Conservation (phyloP, 2,888 invertebrate genomes). For the Ditula angustiorana region DNA sequence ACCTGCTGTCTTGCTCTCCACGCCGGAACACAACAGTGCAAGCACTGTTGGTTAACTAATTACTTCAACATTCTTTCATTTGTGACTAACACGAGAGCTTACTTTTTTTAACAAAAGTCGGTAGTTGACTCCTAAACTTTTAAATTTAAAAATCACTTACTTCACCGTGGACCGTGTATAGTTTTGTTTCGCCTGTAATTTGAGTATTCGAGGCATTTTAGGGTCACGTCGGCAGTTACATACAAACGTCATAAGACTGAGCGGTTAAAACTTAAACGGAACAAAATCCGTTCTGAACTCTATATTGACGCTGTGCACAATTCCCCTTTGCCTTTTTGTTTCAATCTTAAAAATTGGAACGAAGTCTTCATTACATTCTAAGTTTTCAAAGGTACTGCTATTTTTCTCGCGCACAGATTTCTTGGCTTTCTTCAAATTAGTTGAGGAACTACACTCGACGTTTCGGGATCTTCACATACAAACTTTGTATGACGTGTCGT, state of each 20-base stretch:
- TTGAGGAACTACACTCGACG: neutral
- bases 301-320: constrained; percentile 47
- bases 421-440: constrained; percentile 5
- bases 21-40: no score
- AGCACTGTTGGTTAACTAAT: no score
- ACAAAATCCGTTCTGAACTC: constrained; percentile 51
- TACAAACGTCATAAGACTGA: constrained; percentile 82
- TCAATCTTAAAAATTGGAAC: neutral
- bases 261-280: constrained; percentile 70
- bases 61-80: no score
- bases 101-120: no score
- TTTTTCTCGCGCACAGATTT: neutral
- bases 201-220: constrained; percentile 2
- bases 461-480: constrained; percentile 14
- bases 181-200: no score
- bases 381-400: neutral
- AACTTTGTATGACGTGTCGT: constrained; percentile 62
- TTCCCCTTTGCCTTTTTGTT: constrained; percentile 1
- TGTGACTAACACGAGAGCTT: no score
- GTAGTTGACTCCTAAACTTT: no score
- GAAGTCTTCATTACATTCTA: neutral
- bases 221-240: constrained; percentile 51
- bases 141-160: no score
- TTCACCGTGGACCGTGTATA: no score
- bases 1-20: no score